phyloP scores from a whole-genome alignment of 2,888 invertebrate genomes.

The Drosophila algonquin region DNA sequence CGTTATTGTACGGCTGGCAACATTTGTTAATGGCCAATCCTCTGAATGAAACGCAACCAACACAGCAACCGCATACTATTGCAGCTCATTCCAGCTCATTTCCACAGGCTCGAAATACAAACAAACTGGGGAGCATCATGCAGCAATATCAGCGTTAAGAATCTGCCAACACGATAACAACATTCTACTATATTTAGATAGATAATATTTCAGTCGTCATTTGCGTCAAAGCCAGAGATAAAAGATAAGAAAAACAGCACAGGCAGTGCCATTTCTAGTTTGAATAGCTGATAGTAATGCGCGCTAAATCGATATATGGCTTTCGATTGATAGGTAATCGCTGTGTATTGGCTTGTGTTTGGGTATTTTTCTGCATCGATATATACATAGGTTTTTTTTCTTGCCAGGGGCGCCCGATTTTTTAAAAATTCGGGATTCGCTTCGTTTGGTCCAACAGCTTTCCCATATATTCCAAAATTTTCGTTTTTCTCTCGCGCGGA shows the following conservation, averaged over 20 bases:
- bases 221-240: constrained; percentile 31
- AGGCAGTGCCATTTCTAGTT: not conserved
- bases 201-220: not conserved
- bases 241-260: constrained; percentile 18
- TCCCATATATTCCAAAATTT: too few relatives aligned
- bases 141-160: constrained; percentile 12
- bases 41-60: constrained; percentile 27
- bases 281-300: not conserved
- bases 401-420: too few relatives aligned
- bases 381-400: too few relatives aligned
- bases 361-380: not conserved
- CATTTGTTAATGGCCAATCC: constrained; percentile 23
- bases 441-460: too few relatives aligned
- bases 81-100: constrained; percentile 7
- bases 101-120: not conserved
- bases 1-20: constrained; percentile 39
- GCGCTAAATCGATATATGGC: not conserved
- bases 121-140: constrained; percentile 14
- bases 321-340: not conserved
- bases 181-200: constrained; percentile 14
- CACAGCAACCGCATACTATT: not conserved
- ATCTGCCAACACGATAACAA: constrained; percentile 20
- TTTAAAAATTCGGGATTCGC: too few relatives aligned
- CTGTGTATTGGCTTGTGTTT: not conserved
- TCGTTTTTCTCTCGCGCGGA: too few relatives aligned